These are phyloP conservation scores for Microchirus variegatus DNA, from an alignment of 2,797 vertebrate genomes.

Conservation along the genomic window DNA sequence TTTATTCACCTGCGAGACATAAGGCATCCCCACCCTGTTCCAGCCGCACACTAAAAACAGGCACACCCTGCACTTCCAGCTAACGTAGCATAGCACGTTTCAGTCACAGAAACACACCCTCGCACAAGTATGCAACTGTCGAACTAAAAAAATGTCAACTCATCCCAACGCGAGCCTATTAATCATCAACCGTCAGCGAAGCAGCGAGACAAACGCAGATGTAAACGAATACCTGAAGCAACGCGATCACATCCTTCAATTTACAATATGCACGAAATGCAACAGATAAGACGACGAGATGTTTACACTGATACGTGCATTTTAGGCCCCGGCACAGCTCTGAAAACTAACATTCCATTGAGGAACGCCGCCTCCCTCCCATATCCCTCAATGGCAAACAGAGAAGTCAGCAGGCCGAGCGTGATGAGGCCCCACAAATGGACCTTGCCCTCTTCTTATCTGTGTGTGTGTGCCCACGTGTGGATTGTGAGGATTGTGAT, in stretches of 20 bases:
- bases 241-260: constrained; percentile 6
- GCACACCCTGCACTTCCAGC: constrained; percentile 70
- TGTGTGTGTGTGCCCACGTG: constrained; percentile 19
- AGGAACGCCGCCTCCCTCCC: constrained; percentile 10
- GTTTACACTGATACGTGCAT: background rate
- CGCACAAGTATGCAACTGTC: constrained; percentile 35
- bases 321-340: no score
- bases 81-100: constrained; percentile 36
- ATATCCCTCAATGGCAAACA: constrained; percentile 18
- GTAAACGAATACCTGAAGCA: background rate
- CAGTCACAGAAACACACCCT: constrained; percentile 37
- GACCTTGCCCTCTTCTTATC: constrained; percentile 66
- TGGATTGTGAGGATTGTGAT: constrained; percentile 6
- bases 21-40: constrained; percentile 74
- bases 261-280: constrained; percentile 10
- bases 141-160: constrained; percentile 25
- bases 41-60: constrained; percentile 76
- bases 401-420: constrained; percentile 21
- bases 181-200: background rate
- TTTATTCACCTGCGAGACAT: constrained; percentile 76
- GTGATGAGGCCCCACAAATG: constrained; percentile 16
- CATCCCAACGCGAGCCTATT: background rate
- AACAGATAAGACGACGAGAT: background rate
- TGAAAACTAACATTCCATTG: constrained; percentile 24
- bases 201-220: background rate